Evolutionary conservation across 2,113 vertebrate genomes (phyloP), one percentile per base, ranked within the genome.

Genomic region (Martes martes): DNA sequence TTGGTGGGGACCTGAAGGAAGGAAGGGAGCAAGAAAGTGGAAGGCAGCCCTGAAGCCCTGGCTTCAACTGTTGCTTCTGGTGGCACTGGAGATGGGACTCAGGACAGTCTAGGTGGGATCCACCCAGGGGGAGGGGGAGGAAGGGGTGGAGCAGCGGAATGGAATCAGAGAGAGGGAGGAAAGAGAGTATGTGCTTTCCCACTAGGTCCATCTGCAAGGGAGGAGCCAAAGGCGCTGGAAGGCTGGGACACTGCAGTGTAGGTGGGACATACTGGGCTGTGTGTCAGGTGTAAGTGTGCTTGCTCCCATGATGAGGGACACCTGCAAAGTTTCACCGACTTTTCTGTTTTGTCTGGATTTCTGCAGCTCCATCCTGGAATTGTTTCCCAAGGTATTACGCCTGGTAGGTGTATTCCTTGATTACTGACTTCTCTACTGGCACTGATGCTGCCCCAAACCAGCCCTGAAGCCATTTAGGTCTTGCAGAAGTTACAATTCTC

Each of bases 311-410:
- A 71, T 36, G n/a, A n/a, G 36, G n/a, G 4, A 74, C 6, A 15
- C 50, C 47, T 36, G 42, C 33, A 33, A 33, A 50, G 19, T 83
- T 87, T 91, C 69, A 81, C 45, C 55, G 78, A 36, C 15, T 65
- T 78, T 92, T 96, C 81, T 87, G 8, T 69, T 87, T 69, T 95
- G 42, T 79, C 81, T 86, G 92, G 57, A 86, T 94, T 86, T 96
- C 97, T 50, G 31, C 65, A 97, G 96, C 52, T 91, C 83, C 65
- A 85, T 96, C 85, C 57, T 96, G 16, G 85, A 96, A 81, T 45
- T 96, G 65, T 97, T 97, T 81, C 93, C 89, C 73, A 96, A 81
- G 74, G 39, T 96, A 86, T 42, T 81, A 67, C 0, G 33, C 73
- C 86, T 97, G 74, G 95, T 97, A 95, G 76, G 89, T 52, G 7